phyloP scores from a whole-genome alignment of 2,888 invertebrate genomes.

The Sepiola atlantica region DNA sequence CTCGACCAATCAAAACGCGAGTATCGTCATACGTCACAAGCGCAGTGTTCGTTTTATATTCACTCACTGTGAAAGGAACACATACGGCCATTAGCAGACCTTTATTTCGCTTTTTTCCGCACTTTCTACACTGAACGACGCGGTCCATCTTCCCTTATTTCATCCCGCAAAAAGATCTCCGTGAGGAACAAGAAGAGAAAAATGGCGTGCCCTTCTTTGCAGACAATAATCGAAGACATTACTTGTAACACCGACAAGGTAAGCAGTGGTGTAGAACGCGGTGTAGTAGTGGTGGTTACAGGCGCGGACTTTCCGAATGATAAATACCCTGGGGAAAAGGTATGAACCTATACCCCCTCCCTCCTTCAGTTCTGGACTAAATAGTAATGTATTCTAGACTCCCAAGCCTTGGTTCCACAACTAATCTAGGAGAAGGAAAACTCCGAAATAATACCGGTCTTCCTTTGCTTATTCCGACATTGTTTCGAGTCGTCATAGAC shows the following conservation, averaged over 20 bases:
- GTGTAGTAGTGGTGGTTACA: too few relatives aligned
- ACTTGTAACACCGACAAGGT: slow-evolving; percentile 46
- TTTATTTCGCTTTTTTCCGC: background rate
- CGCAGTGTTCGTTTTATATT: background rate
- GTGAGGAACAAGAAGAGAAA: slow-evolving; percentile 34
- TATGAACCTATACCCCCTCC: too few relatives aligned
- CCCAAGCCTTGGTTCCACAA: too few relatives aligned
- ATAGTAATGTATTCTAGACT: too few relatives aligned
- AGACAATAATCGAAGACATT: slow-evolving; percentile 46
- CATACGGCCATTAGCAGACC: background rate
- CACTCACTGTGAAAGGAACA: background rate
- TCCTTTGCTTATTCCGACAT: too few relatives aligned
- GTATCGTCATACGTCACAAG: background rate
- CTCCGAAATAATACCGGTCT: too few relatives aligned
- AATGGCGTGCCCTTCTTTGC: slow-evolving; percentile 47
- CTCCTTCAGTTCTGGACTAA: too few relatives aligned
- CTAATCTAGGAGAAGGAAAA: too few relatives aligned
- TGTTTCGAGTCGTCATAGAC: too few relatives aligned
- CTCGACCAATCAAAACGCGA: background rate
- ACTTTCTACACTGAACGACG: background rate
- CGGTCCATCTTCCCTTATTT: background rate
- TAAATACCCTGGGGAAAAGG: too few relatives aligned
- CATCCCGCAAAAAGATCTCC: background rate
- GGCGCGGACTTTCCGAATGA: too few relatives aligned
- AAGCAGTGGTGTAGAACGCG: background rate